These are phyloP conservation scores for Bursaphelenchus mucronatus DNA, from an alignment of 1,140 invertebrate species.

Conservation along the genomic window DNA sequence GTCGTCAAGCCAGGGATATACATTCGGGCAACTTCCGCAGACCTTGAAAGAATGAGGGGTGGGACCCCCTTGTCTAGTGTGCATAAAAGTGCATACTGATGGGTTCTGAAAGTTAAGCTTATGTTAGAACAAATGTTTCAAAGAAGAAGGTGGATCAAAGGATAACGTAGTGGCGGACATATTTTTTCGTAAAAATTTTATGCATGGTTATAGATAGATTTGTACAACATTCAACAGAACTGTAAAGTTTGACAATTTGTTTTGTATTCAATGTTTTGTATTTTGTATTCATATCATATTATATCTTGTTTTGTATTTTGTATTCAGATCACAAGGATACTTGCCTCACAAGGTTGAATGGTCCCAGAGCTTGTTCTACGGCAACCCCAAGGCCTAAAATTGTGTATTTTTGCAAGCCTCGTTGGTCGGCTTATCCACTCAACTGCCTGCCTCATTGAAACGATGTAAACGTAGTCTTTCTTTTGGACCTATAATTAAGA, in stretches of 20 bases:
- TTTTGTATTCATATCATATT: constrained; percentile 15
- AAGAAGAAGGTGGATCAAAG: no score
- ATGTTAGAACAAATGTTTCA: no score
- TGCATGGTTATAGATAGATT: no score
- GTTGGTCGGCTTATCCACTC: constrained; percentile 52
- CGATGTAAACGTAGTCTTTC: constrained; percentile 47
- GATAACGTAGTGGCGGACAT: no score
- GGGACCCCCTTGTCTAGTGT: background rate
- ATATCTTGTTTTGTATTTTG: constrained; percentile 14
- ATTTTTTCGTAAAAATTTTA: no score
- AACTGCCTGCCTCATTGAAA: constrained; percentile 46
- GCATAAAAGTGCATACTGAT: constrained; percentile 35
- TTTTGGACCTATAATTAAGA: constrained; percentile 41
- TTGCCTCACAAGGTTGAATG: constrained; percentile 51
- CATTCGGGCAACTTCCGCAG: constrained; percentile 37
- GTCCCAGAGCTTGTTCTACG: constrained; percentile 18
- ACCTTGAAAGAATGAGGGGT: constrained; percentile 35
- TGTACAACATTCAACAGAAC: no score
- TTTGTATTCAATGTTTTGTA: no score
- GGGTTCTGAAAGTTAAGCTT: constrained; percentile 40
- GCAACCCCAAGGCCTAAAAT: constrained; percentile 45
- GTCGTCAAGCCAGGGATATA: no score
- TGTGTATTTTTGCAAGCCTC: constrained; percentile 33
- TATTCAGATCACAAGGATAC: no score
- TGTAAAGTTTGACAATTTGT: no score